Evolutionary conservation across 2,888 invertebrate species (phyloP).

Genomic region (Belgica antarctica): DNA sequence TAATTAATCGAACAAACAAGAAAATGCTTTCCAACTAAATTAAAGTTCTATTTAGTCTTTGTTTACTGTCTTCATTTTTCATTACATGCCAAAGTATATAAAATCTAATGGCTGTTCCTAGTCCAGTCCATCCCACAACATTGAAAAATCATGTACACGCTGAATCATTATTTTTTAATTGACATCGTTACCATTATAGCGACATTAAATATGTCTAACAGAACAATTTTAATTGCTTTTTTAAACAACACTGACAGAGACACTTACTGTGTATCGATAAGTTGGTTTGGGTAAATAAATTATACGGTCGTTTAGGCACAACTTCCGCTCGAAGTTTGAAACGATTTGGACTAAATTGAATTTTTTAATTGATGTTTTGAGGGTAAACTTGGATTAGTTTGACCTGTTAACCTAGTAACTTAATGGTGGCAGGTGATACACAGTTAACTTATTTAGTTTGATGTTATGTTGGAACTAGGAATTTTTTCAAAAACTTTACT

Average conservation of each 20-base stretch:
- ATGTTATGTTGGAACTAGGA: too few species aligned
- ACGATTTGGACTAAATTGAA: background rate
- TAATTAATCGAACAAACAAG: constrained; percentile 10
- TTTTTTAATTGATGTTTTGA: background rate
- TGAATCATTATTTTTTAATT: constrained; percentile 20
- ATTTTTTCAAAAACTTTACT: too few species aligned
- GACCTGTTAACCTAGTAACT: too few species aligned
- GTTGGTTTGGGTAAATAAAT: constrained; percentile 1
- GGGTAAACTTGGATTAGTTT: too few species aligned
- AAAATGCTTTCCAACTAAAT: constrained; percentile 10
- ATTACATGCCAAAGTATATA: constrained; percentile 15
- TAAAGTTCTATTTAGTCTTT: background rate
- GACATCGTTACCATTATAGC: constrained; percentile 31
- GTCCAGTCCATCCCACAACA: background rate
- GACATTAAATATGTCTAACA: constrained; percentile 20
- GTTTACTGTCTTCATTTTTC: constrained; percentile 21
- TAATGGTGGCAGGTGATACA: too few species aligned
- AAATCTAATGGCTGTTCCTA: constrained; percentile 20
- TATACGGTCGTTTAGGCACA: background rate
- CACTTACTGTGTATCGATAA: constrained; percentile 15
- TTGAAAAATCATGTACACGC: background rate
- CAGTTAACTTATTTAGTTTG: too few species aligned
- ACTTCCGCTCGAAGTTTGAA: too few species aligned
- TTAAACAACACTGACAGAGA: background rate
- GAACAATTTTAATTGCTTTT: constrained; percentile 27